Base-by-base conservation (phyloP, 2,113 vertebrate species). In the Seriola dumerili region DNA sequence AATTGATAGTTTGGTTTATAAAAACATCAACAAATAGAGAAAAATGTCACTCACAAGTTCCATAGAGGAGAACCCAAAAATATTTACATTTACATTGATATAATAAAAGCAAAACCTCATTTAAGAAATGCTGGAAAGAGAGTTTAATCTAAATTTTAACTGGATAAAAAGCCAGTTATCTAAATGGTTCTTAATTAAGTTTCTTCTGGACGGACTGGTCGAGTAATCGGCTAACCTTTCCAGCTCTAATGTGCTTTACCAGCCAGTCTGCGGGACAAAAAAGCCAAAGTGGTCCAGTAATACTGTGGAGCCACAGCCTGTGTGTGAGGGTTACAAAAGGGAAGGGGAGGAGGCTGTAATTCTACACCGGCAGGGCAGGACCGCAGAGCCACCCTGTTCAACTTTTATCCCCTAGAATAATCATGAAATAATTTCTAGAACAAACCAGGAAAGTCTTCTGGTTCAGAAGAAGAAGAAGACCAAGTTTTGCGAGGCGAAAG, bases 291-390 rank as follows among this genome's bases (percentile, higher is more conserved):
- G 78, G 48, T 17, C 50, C 40, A 9, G 21, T 8, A 23, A 52
- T 44, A 67, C 69, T 4, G 13, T 8, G 71, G 23, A 42, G n/a
- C 63, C 23, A 76, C 79, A 63, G 78, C 17, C 54, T 57, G 75
- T 8, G 42, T 50, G 78, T 16, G 29, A 29, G 66, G 76, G 78
- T 61, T 46, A 82, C 80, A 82, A 77, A 55, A 76, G 80, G 40
- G 80, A 81, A 70, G 79, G 21, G 85, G 75, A 71, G 90, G 87
- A 72, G 90, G 81, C 46, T 86, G 94, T 91, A 94, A 94, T 61
- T 66, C 80, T 65, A 94, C 89, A 91, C 94, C 83, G 13, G 17
- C 84, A 55, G 83, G 90, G 82, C 72, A 71, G 80, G 73, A 83
- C 61, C 50, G 42, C 62, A 54, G 57, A 66, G 62, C 38, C 73